These are phyloP conservation scores for Trachops cirrhosus DNA, from an alignment of 2,797 vertebrate species.

Conservation along the genomic window DNA sequence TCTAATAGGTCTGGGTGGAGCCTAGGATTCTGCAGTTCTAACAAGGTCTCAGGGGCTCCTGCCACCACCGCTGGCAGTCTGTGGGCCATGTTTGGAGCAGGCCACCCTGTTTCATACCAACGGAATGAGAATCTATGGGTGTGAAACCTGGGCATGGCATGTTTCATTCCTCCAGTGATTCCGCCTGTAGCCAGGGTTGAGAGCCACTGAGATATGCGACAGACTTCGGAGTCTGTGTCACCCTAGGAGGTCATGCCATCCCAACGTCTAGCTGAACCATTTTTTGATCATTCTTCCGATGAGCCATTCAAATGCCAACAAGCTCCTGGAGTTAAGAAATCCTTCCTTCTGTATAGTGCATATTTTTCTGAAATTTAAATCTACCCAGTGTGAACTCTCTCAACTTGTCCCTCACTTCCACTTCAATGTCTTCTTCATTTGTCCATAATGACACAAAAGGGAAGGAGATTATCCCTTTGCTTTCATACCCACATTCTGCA, in stretches of 20 bases:
- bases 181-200: neutral
- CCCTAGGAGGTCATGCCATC: neutral
- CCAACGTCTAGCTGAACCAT: neutral
- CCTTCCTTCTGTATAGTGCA: neutral
- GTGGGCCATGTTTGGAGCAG: neutral
- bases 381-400: neutral
- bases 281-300: neutral
- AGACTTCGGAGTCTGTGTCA: neutral
- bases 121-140: neutral
- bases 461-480: neutral
- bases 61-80: neutral
- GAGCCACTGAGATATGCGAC: neutral
- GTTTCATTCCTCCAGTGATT: slow-evolving; percentile 16
- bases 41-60: neutral
- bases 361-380: slow-evolving; percentile 30
- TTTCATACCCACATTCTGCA: neutral
- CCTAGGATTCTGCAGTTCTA: neutral
- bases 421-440: slow-evolving; percentile 42
- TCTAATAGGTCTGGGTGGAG: neutral
- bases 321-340: neutral
- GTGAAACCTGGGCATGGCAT: neutral
- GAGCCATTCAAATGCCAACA: slow-evolving; percentile 24
- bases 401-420: neutral
- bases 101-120: neutral
- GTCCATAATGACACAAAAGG: slow-evolving; percentile 15